Evolutionary conservation across 1,140 invertebrate species (phyloP), one percentile per base, ranked within the genome.

Genomic region (Tigriopus japonicus): DNA sequence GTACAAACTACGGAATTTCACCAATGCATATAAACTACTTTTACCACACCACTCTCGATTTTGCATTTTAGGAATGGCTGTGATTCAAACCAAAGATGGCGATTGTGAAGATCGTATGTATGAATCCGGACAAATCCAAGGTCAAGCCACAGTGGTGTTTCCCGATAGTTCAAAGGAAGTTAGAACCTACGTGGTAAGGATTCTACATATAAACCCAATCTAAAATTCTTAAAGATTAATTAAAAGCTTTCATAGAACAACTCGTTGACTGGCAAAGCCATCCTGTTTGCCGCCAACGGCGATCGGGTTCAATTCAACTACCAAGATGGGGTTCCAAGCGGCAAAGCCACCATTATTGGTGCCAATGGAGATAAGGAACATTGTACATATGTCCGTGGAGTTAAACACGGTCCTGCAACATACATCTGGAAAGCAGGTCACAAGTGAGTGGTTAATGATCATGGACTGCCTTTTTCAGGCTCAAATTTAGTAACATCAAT

Each of bases 341-440:
- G 56, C 28, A 23, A 17, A 17, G 56, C 56, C 6, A 58, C 23
- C 7, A 58, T 58, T 23, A 58, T 15, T 17, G 23, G 40, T 17
- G 23, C 40, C n/a, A 42, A 41, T 41, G 56, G 56, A 42, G 56
- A 58, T 41, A 28, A 35, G 12, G 56, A 58, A n/a, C 15, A 28
- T 17, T 58, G 56, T 42, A 42, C n/a, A 7, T 58, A 58, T 41
- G 40, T 58, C 13, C n/a, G 42, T 15, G 56, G 56, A 58, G 56
- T 58, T 3, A 58, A 58, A 23, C 56, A 58, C 21, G 56, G 56
- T 2, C 23, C 23, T 14, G 56, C 56, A 3, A 58, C 40, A 6
- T 58, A 58, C 40, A 13, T 17, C n/a, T 58, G 56, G 56, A 58
- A 58, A 42, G 56, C 56, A 14, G 56, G 56, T 17, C 56, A 58